phyloP scores from a whole-genome alignment of 2,888 invertebrate genomes.

The Ctena decussata region DNA sequence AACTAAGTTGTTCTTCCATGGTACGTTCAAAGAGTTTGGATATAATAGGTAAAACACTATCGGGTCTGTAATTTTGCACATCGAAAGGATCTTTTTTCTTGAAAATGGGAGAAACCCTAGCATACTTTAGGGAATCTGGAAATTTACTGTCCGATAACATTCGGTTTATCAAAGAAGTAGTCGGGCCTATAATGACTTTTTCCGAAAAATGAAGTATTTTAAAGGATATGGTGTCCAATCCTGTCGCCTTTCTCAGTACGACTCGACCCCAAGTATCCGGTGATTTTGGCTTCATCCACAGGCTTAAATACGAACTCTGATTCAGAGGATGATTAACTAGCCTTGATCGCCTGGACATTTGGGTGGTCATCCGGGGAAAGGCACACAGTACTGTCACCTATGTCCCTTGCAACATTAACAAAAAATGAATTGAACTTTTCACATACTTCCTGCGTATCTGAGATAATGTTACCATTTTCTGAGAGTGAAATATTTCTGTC shows the following conservation, averaged over 20 bases:
- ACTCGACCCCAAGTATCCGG: background rate
- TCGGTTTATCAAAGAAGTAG: background rate
- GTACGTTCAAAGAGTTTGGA: background rate
- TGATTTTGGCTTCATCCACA: background rate
- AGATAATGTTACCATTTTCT: background rate
- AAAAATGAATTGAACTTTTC: background rate
- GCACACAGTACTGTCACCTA: background rate
- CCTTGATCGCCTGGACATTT: background rate
- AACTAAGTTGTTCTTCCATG: background rate
- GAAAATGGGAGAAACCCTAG: background rate
- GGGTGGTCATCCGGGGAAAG: background rate
- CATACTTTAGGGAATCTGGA: background rate
- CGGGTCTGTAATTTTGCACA: background rate
- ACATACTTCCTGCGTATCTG: background rate
- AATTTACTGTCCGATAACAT: background rate
- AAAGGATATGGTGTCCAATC: background rate
- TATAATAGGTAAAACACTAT: too few species aligned
- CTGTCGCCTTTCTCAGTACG: background rate
- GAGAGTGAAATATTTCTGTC: background rate
- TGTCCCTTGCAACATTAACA: background rate
- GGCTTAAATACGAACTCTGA: background rate
- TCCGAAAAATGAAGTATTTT: background rate
- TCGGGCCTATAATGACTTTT: background rate
- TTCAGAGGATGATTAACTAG: background rate
- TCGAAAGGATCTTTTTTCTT: background rate